These are phyloP conservation scores for Pholis gunnellus DNA, from an alignment of 2,113 vertebrate species.

Conservation along the genomic window DNA sequence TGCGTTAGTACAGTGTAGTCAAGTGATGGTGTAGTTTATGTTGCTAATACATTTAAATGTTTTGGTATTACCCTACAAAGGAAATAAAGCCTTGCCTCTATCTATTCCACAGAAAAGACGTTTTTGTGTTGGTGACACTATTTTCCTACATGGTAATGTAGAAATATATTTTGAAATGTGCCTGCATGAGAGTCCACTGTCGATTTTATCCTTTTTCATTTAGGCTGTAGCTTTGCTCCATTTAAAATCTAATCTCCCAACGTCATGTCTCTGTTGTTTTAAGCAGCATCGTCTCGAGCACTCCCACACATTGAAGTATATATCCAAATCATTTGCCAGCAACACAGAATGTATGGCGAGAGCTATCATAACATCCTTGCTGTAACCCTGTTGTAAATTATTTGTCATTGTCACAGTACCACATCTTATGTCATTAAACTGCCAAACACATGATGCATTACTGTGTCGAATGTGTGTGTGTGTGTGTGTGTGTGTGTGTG, in stretches of 20 bases:
- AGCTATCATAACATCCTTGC: constrained; percentile 13
- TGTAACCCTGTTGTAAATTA: constrained; percentile 58
- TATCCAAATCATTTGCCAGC: constrained; percentile 25
- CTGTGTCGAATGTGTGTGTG: neutral
- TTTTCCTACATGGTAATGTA: constrained; percentile 38
- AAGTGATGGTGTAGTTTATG: constrained; percentile 58
- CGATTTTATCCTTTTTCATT: constrained; percentile 31
- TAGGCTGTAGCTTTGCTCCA: constrained; percentile 15
- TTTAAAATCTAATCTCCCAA: constrained; percentile 14
- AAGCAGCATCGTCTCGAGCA: constrained; percentile 16
- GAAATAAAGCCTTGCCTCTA: constrained; percentile 25
- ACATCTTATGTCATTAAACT: constrained; percentile 69
- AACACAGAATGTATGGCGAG: constrained; percentile 25
- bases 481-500: neutral
- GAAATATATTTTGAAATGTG: constrained; percentile 19
- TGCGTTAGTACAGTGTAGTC: constrained; percentile 50
- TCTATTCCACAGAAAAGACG: constrained; percentile 23
- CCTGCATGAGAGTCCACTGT: constrained; percentile 55
- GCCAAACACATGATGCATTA: constrained; percentile 1
- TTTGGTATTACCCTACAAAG: constrained; percentile 45
- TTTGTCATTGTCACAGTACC: constrained; percentile 55
- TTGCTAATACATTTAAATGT: constrained; percentile 37
- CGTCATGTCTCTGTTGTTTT: constrained; percentile 14
- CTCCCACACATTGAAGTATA: constrained; percentile 12
- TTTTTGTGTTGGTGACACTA: constrained; percentile 39